Conservation (phyloP, 1,140 invertebrate species). For the Rhyacophila brunnea region DNA sequence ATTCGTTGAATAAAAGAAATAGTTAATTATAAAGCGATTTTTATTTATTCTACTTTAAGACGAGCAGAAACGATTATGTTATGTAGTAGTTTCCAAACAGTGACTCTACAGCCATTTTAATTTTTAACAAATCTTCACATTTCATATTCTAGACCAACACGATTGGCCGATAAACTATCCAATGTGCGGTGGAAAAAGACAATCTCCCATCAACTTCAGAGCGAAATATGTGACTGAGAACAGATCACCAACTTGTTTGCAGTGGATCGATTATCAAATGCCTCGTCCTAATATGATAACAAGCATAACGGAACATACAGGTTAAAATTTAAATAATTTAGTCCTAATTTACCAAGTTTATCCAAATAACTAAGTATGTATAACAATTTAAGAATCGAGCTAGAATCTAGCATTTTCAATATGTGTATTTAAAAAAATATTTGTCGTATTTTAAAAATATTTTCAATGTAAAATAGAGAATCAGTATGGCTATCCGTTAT, state of each 20-base stretch:
- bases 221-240: neutral
- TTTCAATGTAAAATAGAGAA: too few species aligned
- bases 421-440: too few species aligned
- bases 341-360: too few species aligned
- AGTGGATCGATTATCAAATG: conserved; percentile 17
- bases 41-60: too few species aligned
- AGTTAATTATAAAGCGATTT: too few species aligned
- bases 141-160: conserved; percentile 13
- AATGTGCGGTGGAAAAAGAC: conserved; percentile 9
- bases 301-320: conserved; percentile 18
- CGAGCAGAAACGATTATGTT: too few species aligned
- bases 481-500: too few species aligned
- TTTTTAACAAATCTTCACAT: neutral
- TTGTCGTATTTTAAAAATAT: too few species aligned
- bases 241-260: conserved; percentile 1
- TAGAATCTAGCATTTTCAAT: too few species aligned
- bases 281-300: conserved; percentile 4
- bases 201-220: conserved; percentile 23
- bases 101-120: too few species aligned
- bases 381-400: neutral
- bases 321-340: conserved; percentile 8
- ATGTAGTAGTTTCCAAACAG: too few species aligned
- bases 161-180: conserved; percentile 10
- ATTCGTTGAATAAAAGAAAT: too few species aligned
- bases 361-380: neutral